Conservation (phyloP, 2,888 invertebrate species). For the Dendrolimus pini region DNA sequence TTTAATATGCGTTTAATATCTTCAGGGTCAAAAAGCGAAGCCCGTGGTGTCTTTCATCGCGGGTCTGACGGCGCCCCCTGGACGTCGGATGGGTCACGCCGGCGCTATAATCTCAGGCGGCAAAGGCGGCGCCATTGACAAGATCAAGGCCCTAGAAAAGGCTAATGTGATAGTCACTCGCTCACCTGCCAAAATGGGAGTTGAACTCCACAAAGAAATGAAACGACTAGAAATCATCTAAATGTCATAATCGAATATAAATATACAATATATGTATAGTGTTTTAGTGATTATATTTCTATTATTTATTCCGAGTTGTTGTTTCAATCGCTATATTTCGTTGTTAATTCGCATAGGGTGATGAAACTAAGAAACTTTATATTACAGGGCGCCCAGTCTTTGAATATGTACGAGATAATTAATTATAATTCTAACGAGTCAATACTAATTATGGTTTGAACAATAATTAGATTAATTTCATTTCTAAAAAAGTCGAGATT, state of each 20-base stretch:
- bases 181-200: constrained; percentile 98
- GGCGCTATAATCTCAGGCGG: constrained; percentile 99
- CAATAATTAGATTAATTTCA: too few relatives aligned
- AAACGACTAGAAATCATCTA: constrained; percentile 83
- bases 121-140: constrained; percentile 98
- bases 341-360: constrained; percentile 12
- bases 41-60: constrained; percentile 99
- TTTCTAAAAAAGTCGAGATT: too few relatives aligned
- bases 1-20: too few relatives aligned
- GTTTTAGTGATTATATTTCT: constrained; percentile 51
- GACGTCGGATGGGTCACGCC: constrained; percentile 99
- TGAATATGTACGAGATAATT: constrained; percentile 1
- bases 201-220: constrained; percentile 92
- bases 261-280: constrained; percentile 45
- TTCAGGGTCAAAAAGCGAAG: constrained; percentile 90
- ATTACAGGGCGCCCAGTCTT: constrained; percentile 15
- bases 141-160: constrained; percentile 95
- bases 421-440: too few relatives aligned
- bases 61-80: constrained; percentile 98
- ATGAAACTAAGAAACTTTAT: constrained; percentile 22
- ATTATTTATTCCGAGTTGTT: constrained; percentile 56
- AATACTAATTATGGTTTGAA: too few relatives aligned
- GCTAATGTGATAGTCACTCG: constrained; percentile 96
- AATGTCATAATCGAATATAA: constrained; percentile 21
- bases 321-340: constrained; percentile 25